These are phyloP conservation scores for Lamprologus sp. DNA, from an alignment of 2,113 vertebrate genomes.

Conservation along the genomic window DNA sequence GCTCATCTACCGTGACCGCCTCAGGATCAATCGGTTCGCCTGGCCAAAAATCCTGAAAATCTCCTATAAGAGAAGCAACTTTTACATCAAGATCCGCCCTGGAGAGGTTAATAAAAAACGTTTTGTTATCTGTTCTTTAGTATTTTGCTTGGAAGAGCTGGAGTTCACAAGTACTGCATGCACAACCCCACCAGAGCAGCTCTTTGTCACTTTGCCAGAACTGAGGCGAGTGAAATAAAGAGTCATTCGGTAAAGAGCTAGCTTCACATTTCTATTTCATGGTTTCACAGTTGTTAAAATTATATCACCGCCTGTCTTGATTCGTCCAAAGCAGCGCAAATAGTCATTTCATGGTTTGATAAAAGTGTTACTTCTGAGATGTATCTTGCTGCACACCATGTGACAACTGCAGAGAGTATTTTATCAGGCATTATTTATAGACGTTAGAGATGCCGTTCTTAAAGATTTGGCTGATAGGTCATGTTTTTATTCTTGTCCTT, in stretches of 20 bases:
- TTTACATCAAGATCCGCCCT: conserved; percentile 98
- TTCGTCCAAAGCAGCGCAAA: conserved; percentile 10
- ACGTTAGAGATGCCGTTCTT: background rate
- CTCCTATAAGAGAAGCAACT: conserved; percentile 98
- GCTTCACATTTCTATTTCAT: conserved; percentile 41
- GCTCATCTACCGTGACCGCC: conserved; percentile 93
- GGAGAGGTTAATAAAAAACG: conserved; percentile 81
- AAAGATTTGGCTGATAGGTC: conserved; percentile 1
- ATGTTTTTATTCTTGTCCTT: conserved; percentile 21
- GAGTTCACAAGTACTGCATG: conserved; percentile 1
- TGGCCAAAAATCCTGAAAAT: conserved; percentile 99
- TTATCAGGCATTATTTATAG: conserved; percentile 18
- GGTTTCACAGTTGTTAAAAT: conserved; percentile 42
- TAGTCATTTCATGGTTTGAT: conserved; percentile 44
- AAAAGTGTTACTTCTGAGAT: conserved; percentile 21
- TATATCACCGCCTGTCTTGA: conserved; percentile 23
- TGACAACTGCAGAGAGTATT: background rate
- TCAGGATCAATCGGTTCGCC: conserved; percentile 97
- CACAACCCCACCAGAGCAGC: background rate
- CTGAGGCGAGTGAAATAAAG: background rate
- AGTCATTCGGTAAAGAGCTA: conserved; percentile 2
- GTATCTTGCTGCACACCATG: background rate
- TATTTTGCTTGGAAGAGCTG: background rate
- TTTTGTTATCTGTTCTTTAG: conserved; percentile 17
- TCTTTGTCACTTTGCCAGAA: background rate